A percentile compares a stretch with the other conserved stretches of the same genome.
phyloP scores from a whole-genome alignment of 2,888 invertebrate species.

The Lottia gigantea region DNA sequence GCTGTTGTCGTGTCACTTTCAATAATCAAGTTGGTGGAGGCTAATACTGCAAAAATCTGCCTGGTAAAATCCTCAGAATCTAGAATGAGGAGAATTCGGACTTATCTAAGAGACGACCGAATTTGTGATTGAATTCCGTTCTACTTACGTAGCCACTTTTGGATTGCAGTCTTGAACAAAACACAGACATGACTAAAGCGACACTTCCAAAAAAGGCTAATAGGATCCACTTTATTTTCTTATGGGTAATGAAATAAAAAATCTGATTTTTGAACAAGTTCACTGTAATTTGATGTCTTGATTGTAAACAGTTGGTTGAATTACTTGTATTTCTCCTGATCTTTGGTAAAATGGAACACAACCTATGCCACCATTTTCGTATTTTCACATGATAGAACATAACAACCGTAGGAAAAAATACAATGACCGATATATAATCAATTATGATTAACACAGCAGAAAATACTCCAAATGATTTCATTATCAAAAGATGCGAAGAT shows the following conservation, averaged over 20 bases:
- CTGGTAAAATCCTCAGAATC: too few relatives aligned
- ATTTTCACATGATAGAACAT: conserved; percentile 46
- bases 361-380: conserved; percentile 26
- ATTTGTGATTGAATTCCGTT: too few relatives aligned
- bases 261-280: conserved; percentile 47
- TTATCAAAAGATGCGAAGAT: conserved; percentile 49
- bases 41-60: too few relatives aligned
- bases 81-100: too few relatives aligned
- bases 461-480: conserved; percentile 56
- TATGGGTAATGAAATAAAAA: conserved; percentile 49
- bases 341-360: conserved; percentile 25
- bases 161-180: conserved; percentile 43
- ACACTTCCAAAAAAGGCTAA: conserved; percentile 32
- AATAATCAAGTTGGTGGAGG: too few relatives aligned
- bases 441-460: conserved; percentile 48
- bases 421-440: conserved; percentile 53
- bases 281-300: too few relatives aligned
- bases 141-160: conserved; percentile 55
- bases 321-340: conserved; percentile 21
- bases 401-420: conserved; percentile 47
- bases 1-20: too few relatives aligned
- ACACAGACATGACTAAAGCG: conserved; percentile 40
- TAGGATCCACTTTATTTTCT: conserved; percentile 43
- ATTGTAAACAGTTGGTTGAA: not conserved
- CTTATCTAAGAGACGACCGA: too few relatives aligned